A percentile compares a stretch with the other conserved stretches of the same genome.
Conservation (phyloP, 2,797 vertebrate species). For the Pseudochirops corinnae region DNA sequence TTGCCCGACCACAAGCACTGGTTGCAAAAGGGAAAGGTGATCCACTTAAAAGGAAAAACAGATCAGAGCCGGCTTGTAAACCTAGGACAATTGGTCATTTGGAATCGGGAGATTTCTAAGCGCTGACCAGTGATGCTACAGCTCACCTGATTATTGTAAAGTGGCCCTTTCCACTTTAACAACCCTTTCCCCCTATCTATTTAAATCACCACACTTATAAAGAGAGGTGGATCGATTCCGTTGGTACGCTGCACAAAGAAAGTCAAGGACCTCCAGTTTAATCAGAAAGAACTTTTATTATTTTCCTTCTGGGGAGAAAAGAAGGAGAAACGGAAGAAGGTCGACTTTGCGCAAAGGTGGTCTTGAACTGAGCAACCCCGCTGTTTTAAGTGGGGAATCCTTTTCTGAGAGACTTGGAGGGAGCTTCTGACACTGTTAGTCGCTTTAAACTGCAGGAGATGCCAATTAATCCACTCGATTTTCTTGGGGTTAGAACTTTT, state of each 20-base stretch:
- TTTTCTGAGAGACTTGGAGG: slow-evolving; percentile 57
- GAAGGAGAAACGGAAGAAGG: slow-evolving; percentile 39
- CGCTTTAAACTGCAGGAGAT: slow-evolving; percentile 68
- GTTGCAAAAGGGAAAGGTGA: slow-evolving; percentile 60
- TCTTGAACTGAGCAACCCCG: slow-evolving; percentile 13
- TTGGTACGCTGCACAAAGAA: slow-evolving; percentile 25
- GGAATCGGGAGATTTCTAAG: slow-evolving; percentile 33
- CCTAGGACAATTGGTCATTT: slow-evolving; percentile 6
- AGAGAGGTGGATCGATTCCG: background rate
- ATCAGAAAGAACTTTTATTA: slow-evolving; percentile 14
- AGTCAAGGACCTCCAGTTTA: slow-evolving; percentile 22
- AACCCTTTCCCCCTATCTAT: background rate
- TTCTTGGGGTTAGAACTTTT: slow-evolving; percentile 80
- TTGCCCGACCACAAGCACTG: slow-evolving; percentile 46
- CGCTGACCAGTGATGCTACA: slow-evolving; percentile 26
- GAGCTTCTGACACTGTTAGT: slow-evolving; percentile 29
- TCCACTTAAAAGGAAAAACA: slow-evolving; percentile 60
- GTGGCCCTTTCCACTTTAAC: slow-evolving; percentile 16
- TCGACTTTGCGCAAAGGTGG: slow-evolving; percentile 22
- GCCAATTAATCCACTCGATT: slow-evolving; percentile 74
- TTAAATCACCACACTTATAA: background rate
- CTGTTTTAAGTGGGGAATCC: background rate
- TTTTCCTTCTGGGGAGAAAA: slow-evolving; percentile 32
- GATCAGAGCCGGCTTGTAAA: slow-evolving; percentile 18
- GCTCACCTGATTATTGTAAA: slow-evolving; percentile 7